Conservation (phyloP, 2,797 vertebrate species). For the Linurgus olivaceus region DNA sequence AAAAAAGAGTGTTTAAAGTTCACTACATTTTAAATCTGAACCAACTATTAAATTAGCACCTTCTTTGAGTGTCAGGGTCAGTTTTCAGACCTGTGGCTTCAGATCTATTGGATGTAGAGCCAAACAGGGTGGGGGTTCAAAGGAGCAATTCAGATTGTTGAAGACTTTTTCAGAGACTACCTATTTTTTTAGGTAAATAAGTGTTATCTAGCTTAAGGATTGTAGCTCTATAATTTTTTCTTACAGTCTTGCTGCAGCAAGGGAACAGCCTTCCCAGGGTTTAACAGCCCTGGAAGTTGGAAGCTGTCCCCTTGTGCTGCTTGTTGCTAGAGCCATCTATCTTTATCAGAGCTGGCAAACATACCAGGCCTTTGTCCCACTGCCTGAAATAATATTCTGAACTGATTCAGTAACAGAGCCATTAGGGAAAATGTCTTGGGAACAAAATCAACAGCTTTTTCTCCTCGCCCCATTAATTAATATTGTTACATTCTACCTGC, state of each 20-base stretch:
- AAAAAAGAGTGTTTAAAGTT: not conserved
- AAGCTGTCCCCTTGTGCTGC: not conserved
- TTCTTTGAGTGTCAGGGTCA: not conserved
- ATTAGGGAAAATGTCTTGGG: not conserved
- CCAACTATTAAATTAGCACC: not conserved
- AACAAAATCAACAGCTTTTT: not conserved
- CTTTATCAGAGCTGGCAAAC: not conserved
- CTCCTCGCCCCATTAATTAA: not conserved
- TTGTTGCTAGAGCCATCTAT: not conserved
- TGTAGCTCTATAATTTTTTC: not conserved
- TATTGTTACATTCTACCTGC: not conserved
- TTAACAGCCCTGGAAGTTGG: not conserved
- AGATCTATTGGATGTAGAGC: not conserved
- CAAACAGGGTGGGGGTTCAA: fast-evolving
- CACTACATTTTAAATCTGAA: not conserved
- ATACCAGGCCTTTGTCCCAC: not conserved
- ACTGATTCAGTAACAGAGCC: not conserved
- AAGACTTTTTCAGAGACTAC: not conserved
- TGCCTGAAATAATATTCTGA: not conserved
- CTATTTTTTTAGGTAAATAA: not conserved
- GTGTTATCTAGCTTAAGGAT: not conserved
- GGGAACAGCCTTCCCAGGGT: not conserved
- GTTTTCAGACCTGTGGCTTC: not conserved
- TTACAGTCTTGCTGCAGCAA: not conserved
- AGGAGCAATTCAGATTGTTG: not conserved